Conservation (phyloP, 2,888 invertebrate genomes). For the Cheilosia scutellata region DNA sequence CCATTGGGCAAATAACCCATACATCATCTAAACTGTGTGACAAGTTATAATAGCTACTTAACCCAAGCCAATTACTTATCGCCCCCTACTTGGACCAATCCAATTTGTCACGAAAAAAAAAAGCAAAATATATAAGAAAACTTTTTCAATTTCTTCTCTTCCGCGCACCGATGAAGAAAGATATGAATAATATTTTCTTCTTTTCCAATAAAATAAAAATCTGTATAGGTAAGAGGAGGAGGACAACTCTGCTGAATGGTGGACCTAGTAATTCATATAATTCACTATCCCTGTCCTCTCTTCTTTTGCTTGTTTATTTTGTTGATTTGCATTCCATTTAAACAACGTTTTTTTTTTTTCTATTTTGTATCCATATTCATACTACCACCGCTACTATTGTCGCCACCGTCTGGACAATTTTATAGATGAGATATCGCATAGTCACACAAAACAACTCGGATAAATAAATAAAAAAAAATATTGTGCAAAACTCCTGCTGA, state of each 20-base stretch:
- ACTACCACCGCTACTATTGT: conserved; percentile 3
- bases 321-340: conserved; percentile 60
- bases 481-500: conserved; percentile 33
- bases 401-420: conserved; percentile 55
- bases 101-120: conserved; percentile 47
- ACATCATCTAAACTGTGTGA: conserved; percentile 44
- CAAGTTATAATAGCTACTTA: conserved; percentile 36
- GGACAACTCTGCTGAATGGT: conserved; percentile 15
- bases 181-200: conserved; percentile 16
- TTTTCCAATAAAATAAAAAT: neutral
- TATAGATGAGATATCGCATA: conserved; percentile 64
- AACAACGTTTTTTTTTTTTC: conserved; percentile 14
- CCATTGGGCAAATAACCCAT: conserved; percentile 40
- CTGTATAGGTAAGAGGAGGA: conserved; percentile 7
- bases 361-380: conserved; percentile 39
- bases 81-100: conserved; percentile 47
- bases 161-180: conserved; percentile 24
- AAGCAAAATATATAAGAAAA: conserved; percentile 3
- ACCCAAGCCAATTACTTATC: conserved; percentile 61
- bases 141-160: conserved; percentile 38
- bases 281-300: neutral
- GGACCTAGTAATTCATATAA: conserved; percentile 27
- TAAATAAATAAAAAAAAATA: conserved; percentile 14
- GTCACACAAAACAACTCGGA: conserved; percentile 40
- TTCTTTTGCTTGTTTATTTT: conserved; percentile 12